Percentiles rank a stretch among this genome's conserved stretches.
phyloP scores from a whole-genome alignment of 2,888 invertebrate species.

The Melinopterus prodromus region DNA sequence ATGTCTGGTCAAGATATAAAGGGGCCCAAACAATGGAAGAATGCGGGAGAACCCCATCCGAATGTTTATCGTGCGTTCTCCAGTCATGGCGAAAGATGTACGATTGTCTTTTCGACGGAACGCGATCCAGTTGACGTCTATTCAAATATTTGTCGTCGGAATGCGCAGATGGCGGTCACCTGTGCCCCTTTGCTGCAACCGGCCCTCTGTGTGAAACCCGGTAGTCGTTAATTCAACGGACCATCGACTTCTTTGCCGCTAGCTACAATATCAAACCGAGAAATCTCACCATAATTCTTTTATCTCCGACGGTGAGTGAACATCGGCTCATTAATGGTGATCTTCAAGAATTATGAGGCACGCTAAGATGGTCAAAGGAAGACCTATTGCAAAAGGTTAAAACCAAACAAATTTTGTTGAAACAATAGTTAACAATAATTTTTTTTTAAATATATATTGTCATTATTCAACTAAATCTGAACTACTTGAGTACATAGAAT shows the following conservation, averaged over 20 bases:
- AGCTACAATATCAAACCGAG: constrained; percentile 28
- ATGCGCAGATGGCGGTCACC: constrained; percentile 39
- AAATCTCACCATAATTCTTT: constrained; percentile 13
- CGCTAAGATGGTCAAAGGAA: background rate
- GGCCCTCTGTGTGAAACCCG: constrained; percentile 31
- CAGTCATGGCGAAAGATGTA: constrained; percentile 19
- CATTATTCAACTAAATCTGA: no score
- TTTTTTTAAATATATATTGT: no score
- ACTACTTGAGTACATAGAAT: no score
- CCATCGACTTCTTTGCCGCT: constrained; percentile 22
- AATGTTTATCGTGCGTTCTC: constrained; percentile 16
- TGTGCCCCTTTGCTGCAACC: constrained; percentile 24
- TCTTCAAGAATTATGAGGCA: background rate
- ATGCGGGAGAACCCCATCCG: constrained; percentile 6
- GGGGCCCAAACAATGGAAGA: background rate
- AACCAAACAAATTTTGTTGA: background rate
- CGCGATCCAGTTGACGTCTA: constrained; percentile 37
- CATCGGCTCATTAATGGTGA: background rate
- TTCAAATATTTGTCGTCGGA: constrained; percentile 38
- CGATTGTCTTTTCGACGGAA: constrained; percentile 7
- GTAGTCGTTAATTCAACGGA: constrained; percentile 39
- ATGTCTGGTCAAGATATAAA: background rate
- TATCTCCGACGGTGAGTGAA: background rate
- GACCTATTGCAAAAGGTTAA: background rate
- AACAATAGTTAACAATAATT: no score